Base-by-base conservation (phyloP, 1,140 invertebrate species). In the Drosophila quadrilineata region DNA sequence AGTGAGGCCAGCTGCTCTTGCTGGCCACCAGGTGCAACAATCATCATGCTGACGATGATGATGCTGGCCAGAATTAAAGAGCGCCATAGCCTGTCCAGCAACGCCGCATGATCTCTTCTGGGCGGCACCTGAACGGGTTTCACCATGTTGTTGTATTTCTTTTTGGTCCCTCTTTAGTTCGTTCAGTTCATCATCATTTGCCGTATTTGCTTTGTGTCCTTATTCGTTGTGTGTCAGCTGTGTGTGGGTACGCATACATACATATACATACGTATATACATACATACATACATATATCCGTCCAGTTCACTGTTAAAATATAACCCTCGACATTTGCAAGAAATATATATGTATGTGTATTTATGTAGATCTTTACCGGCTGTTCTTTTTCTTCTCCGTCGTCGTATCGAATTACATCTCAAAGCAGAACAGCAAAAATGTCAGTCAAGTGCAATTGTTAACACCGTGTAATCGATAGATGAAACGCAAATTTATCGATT, bases 11-110 rank as follows among this genome's bases (percentile, higher is more conserved):
- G 46, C 46, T 49, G 52, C 66, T 35, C 24, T 36, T 74, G 72
- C 38, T 69, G 65, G 59, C 72, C 69, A 79, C 75, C 75, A 77
- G 75, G 75, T 77, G 75, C 75, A 77, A 79, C 48, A 79, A 77
- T 77, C 75, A 63, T 68, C 56, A 31, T 59, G 48, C 48, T 24
- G 21, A 14, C 9, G 14, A 40, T 14, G 28, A 57, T 63, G 59
- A 35, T 57, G 48, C 26, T 52, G 49, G 26, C 57, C 71, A 68
- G 53, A 59, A 70, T 53, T 50, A 33, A 28, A 59, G 36, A 40
- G 54, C 17, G 49, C 14, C 50, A 63, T n/a, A 63, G 49, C 26
- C 16, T 36, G 38, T 45, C 58, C 43, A 36, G 45, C 65, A 48
- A 53, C 29, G 54, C 50, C 28, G 43, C 63, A 50, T 49, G 56